These are phyloP conservation scores for Dryoscopus gambensis DNA, from an alignment of 2,113 vertebrate species.

Conservation along the genomic window DNA sequence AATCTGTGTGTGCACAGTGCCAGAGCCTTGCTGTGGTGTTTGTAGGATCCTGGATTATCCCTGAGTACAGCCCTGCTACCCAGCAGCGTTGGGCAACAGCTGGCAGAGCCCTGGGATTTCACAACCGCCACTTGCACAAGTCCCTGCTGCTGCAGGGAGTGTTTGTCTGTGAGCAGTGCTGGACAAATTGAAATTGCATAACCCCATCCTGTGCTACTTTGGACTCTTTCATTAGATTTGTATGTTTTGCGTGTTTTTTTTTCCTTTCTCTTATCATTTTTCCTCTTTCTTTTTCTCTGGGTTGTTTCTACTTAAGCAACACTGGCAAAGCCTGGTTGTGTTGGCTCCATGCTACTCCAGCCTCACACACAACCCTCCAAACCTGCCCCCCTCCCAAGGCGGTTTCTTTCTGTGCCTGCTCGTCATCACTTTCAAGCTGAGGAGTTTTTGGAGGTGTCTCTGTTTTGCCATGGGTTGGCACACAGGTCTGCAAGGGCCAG, in stretches of 20 bases:
- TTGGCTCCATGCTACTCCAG: background rate
- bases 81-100: background rate
- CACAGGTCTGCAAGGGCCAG: background rate
- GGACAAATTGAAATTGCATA: constrained; percentile 53
- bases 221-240: background rate
- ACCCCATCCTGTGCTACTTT: constrained; percentile 8
- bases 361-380: background rate
- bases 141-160: background rate
- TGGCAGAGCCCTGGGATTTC: background rate
- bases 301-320: background rate
- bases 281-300: background rate
- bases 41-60: background rate
- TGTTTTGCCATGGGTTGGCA: background rate
- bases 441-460: background rate
- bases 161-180: background rate
- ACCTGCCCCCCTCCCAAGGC: background rate
- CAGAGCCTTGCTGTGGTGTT: background rate
- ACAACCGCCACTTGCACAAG: constrained; percentile 34
- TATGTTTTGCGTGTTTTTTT: background rate
- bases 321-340: background rate
- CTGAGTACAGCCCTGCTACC: background rate
- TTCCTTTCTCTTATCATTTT: background rate
- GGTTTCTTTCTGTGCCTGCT: background rate
- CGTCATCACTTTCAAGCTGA: background rate
- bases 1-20: background rate